Base-by-base conservation (phyloP, 2,113 vertebrate species). In the Vireo altiloquus region DNA sequence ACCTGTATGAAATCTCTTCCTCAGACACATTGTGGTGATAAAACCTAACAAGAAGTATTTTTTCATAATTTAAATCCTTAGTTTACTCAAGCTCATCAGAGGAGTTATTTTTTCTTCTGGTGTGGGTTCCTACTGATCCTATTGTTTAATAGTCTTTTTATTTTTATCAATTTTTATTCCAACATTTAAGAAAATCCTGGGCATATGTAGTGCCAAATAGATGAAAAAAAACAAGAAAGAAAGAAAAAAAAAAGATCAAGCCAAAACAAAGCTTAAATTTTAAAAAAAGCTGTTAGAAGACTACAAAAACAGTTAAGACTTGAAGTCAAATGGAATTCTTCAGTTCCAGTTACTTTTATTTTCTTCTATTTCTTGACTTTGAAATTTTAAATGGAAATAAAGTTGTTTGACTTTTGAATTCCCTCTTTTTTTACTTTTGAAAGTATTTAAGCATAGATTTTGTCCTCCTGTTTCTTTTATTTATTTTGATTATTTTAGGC, bases 231-330 rank as follows among this genome's bases (percentile, higher is more conserved):
- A n/a, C n/a, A n/a, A n/a, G n/a, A 3, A 72, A 66, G 4, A 47
- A 33, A 17, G 6, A 7, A 1, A 0, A 20, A 33, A 64, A 60
- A 53, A 50, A 35, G 0, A 44, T 13, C 4, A 33, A 84, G 24
- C 4, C 9, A 53, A 77, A 76, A 2, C 2, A 46, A 42, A 53
- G 9, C 3, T 17, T 1, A 49, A n/a, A 27, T 40, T 33, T 33
- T 3, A 7, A 6, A 9, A 24, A 44, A 17, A 21, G 0, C 2
- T 56, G 3, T 44, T 37, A 31, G 9, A 56, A 60, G 3, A 35
- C 6, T 71, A 47, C 6, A 17, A 59, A 68, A 35, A 52, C n/a
- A 15, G 15, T 49, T 30, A 68, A 81, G 4, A 18, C 40, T 18
- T n/a, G 10, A 69, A 65, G 7, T 46, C 30, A 65, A 57, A 24